Percentiles rank a stretch among this genome's conserved stretches.
Conservation (phyloP, 1,140 invertebrate genomes). For the Bombus terrestris region DNA sequence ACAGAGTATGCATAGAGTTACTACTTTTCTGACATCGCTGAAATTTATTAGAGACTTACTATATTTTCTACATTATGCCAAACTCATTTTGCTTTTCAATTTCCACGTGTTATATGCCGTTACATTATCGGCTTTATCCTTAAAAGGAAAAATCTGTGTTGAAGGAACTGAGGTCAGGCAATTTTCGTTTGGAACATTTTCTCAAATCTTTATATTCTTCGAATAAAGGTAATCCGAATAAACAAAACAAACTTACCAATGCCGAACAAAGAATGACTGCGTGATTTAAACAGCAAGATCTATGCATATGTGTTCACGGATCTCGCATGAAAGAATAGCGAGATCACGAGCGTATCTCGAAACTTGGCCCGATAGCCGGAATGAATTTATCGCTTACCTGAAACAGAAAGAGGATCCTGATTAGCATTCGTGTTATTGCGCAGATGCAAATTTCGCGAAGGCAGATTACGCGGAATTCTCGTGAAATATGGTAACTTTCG, state of each 20-base stretch:
- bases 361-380: background rate
- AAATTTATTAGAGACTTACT: too few species aligned
- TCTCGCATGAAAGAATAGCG: background rate
- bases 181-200: background rate
- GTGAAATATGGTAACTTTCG: conserved; percentile 50
- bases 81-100: background rate
- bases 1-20: background rate
- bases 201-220: background rate
- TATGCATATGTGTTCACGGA: too few species aligned
- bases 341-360: background rate
- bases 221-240: too few species aligned
- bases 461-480: conserved; percentile 40
- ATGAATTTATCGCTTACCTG: conserved; percentile 55
- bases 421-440: conserved; percentile 54
- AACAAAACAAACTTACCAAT: background rate
- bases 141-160: background rate
- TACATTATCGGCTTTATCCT: background rate
- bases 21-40: too few species aligned
- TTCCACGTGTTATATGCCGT: background rate
- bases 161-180: background rate
- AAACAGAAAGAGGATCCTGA: conserved; percentile 48
- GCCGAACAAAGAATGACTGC: too few species aligned
- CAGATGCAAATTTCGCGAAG: conserved; percentile 45
- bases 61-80: background rate
- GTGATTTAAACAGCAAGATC: background rate